These are phyloP conservation scores for Fukomys damarensis DNA, from an alignment of 2,113 vertebrate species.

Conservation along the genomic window DNA sequence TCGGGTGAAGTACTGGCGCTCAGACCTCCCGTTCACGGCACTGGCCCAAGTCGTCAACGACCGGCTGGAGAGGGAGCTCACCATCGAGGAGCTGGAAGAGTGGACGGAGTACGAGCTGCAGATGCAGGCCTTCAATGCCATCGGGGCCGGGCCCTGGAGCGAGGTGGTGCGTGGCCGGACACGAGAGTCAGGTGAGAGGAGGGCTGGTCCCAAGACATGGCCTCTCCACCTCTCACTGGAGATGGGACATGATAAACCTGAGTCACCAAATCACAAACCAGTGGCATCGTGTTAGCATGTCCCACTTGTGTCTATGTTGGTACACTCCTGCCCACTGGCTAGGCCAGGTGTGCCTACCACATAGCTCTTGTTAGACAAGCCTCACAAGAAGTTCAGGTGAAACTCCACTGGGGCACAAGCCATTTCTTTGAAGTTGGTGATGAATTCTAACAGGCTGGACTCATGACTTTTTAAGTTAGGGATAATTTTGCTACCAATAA, in stretches of 20 bases:
- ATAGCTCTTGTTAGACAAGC: not conserved
- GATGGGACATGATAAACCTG: not conserved
- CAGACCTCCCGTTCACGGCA: slow-evolving; percentile 81
- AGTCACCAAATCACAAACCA: not conserved
- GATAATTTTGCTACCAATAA: not conserved
- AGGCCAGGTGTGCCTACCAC: not conserved
- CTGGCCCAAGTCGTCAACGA: slow-evolving; percentile 84
- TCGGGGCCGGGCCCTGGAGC: slow-evolving; percentile 95
- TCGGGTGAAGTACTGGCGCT: slow-evolving; percentile 88
- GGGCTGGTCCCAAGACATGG: accelerated
- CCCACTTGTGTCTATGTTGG: accelerated
- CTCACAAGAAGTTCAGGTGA: accelerated
- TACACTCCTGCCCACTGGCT: not conserved
- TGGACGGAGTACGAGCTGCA: slow-evolving; percentile 94
- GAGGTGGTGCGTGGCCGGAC: slow-evolving; percentile 89
- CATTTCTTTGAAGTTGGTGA: not conserved
- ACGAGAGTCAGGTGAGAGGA: slow-evolving; percentile 90
- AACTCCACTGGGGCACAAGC: accelerated
- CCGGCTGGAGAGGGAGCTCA: slow-evolving; percentile 89
- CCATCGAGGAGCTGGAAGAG: slow-evolving; percentile 91
- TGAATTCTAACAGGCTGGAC: not conserved
- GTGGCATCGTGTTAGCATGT: not conserved
- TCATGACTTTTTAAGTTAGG: not conserved
- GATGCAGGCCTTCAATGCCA: slow-evolving; percentile 96
- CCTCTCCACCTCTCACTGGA: not conserved